Evolutionary conservation across 2,888 invertebrate species (phyloP).

Genomic region (Fabriciana adippe): DNA sequence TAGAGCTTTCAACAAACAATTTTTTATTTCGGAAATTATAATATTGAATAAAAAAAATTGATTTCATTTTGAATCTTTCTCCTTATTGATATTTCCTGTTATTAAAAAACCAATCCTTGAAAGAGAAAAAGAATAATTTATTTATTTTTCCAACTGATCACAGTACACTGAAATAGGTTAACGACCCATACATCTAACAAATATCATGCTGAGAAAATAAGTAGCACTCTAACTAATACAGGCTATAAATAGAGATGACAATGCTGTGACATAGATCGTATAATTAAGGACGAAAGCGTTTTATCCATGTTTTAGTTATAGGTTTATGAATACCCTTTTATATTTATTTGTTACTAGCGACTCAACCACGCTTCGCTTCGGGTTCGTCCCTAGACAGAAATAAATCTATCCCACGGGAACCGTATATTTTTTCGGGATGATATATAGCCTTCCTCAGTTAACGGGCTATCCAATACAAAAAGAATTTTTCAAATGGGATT

Average conservation of each 20-base stretch:
- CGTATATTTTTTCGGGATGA: no score
- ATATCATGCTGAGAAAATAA: constrained; percentile 54
- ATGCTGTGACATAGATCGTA: constrained; percentile 41
- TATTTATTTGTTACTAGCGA: background rate
- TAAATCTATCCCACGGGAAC: no score
- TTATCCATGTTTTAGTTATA: constrained; percentile 4
- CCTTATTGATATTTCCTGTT: background rate
- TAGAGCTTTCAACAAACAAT: no score
- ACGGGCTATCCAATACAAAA: no score
- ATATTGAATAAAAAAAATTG: no score
- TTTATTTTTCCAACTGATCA: constrained; percentile 21
- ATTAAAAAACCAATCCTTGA: background rate
- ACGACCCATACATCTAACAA: constrained; percentile 68
- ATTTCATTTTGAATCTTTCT: no score
- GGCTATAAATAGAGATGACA: constrained; percentile 59
- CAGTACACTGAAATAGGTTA: constrained; percentile 61
- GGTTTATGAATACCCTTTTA: background rate
- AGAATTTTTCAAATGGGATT: no score
- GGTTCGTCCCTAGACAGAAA: no score
- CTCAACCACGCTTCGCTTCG: no score
- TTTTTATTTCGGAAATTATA: no score
- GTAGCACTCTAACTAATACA: constrained; percentile 44
- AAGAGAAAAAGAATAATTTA: background rate
- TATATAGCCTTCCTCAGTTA: no score
- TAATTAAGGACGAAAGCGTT: constrained; percentile 20